phyloP scores from a whole-genome alignment of 2,797 vertebrate genomes.

The Rhinichthys osculus region DNA sequence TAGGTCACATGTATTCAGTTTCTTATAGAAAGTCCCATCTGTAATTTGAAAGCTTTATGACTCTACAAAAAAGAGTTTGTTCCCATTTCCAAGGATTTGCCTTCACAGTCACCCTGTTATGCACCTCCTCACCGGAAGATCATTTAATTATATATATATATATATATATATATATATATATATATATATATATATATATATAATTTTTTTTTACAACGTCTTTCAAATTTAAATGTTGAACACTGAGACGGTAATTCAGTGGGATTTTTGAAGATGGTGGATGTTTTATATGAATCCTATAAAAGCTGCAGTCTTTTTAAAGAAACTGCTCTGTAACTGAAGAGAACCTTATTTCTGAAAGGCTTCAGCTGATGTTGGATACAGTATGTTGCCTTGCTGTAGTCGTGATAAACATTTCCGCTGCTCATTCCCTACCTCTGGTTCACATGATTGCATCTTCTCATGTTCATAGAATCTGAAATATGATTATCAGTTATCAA shows the following conservation, averaged over 20 bases:
- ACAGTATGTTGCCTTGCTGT: background rate
- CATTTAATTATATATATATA: background rate
- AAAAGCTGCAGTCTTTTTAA: background rate
- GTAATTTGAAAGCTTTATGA: constrained; percentile 23
- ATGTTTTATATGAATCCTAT: constrained; percentile 22
- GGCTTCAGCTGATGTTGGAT: background rate
- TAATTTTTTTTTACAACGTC: background rate
- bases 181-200: too few relatives aligned
- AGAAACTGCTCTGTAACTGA: background rate
- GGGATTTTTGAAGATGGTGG: constrained; percentile 4
- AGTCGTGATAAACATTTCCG: background rate
- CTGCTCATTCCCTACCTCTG: background rate
- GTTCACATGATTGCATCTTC: constrained; percentile 15
- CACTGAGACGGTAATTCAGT: background rate
- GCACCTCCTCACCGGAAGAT: background rate
- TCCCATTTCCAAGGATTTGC: constrained; percentile 14
- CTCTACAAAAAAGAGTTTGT: background rate
- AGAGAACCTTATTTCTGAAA: constrained; percentile 24
- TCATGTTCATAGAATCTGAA: constrained; percentile 29
- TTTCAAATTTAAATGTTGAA: background rate
- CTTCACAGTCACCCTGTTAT: constrained; percentile 1
- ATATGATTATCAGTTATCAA: constrained; percentile 26
- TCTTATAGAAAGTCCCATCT: constrained; percentile 18
- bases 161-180: too few relatives aligned
- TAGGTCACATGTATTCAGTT: background rate